Evolutionary conservation across 2,888 invertebrate genomes (phyloP), one percentile per base, ranked within the genome.

Genomic region (Xylocampa areola): DNA sequence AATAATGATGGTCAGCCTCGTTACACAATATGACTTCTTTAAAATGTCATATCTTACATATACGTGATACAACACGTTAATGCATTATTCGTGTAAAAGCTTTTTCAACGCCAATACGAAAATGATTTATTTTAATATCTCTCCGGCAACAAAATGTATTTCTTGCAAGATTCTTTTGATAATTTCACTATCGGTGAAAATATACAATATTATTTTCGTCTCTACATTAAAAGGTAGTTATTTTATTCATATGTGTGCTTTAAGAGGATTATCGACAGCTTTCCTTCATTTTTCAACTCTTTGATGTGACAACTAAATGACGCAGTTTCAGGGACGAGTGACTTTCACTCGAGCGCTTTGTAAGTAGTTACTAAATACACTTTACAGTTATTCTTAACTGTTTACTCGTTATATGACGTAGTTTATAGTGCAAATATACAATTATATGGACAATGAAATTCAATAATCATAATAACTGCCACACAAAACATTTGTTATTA

Each of bases 61-160:
- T 59, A 49, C 62, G 51, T 52, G 60, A 60, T 73, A 65, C 61
- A 61, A 76, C 81, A 79, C 80, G 73, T 79, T 91, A 90, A 91
- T 91, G 91, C 87, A 81, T 78, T 86, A 90, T 86, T 82, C 87
- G 78, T 91, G 91, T 91, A 84, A 66, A 64, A 76, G 74, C 49
- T 61, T 76, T 79, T 81, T 81, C 78, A 76, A 79, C 73, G 79
- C 86, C 84, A 82, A 75, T 79, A 82, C 79, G 72, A 81, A 84
- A 80, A 83, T 89, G 86, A 88, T 87, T 83, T 82, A 88, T 88
- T 77, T 76, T 48, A 50, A 54, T 43, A 44, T n/a, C 36, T 37
- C 14, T 25, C 29, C 16, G 45, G 44, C 53, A 39, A 68, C 53
- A 68, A 50, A 52, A 51, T 59, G 40, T 40, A 29, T 16, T 19